Base-by-base conservation (phyloP, 2,888 invertebrate species). In the Acanthoscelides obtectus region DNA sequence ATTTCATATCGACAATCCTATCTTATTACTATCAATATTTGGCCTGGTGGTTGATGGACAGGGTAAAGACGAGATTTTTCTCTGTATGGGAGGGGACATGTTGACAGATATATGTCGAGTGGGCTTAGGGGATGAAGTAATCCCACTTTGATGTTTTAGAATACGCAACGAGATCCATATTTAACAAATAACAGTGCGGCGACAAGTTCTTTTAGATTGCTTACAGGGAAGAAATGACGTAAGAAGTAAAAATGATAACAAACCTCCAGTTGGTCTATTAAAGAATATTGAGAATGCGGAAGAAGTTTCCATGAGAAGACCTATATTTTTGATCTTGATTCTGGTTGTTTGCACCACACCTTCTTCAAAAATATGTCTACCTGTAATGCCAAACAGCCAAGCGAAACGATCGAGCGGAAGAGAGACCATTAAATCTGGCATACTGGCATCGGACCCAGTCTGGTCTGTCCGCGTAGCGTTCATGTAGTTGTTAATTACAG, bases 1-100 rank as follows among this genome's bases (percentile, higher is more conserved):
- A 85, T 85, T 85, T 85, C 84, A 85, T 85, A 85, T 84, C 84
- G 83, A 45, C 45, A 45, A 45, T 79, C 83, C 84, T 83, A 83
- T 81, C 75, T 75, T 45, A 45, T 45, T 45, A 45, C 73, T 70
- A 72, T 75, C 75, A 76, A 76, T 76, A 76, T 76, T 76, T 76
- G 74, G 71, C 66, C 67, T 75, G 72, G 70, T n/a, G 68, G 72
- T 73, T 75, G 45, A 45, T 1, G 45, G 45, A 45, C 1, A 12
- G 45, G 12, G 45, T 12, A 1, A 1, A 45, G 45, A 45, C 45
- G 45, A 17, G 45, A 17, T 45, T 45, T 6, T 12, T 17, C 8
- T 45, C 45, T 45, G 5, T 45, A 45, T 45, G 45, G 17, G 45
- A 12, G 6, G 45, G 45, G 45, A 17, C 12, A 45, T 45, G 45